Percentiles rank a stretch among this genome's conserved stretches.
Conservation (phyloP, 2,113 vertebrate genomes). For the Oncorhynchus kisutch region DNA sequence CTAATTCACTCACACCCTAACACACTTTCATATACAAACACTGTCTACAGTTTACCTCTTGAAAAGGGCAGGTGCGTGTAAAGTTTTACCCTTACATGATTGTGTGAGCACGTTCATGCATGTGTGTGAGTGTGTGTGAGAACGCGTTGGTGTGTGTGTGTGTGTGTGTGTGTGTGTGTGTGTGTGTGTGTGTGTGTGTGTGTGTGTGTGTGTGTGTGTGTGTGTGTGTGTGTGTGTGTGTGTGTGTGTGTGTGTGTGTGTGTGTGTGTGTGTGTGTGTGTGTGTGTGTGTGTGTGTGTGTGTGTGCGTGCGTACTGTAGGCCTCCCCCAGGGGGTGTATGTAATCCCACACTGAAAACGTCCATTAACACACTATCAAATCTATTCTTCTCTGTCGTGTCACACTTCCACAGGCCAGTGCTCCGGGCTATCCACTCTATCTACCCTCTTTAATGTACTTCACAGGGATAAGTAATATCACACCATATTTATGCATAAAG, state of each 20-base stretch:
- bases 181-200: conserved; percentile 8
- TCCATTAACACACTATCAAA: conserved; percentile 67
- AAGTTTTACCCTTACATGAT: background rate
- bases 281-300: too few relatives aligned
- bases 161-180: conserved; percentile 3
- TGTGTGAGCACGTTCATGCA: background rate
- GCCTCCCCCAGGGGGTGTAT: conserved; percentile 43
- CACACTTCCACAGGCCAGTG: conserved; percentile 58
- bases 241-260: background rate
- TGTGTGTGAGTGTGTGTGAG: background rate
- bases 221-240: background rate
- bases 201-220: background rate
- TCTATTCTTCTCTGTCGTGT: conserved; percentile 60
- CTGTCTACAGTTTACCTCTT: background rate
- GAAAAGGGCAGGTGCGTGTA: background rate
- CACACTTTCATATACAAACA: background rate
- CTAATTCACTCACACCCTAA: background rate
- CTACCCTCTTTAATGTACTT: conserved; percentile 46
- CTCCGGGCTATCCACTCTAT: conserved; percentile 24
- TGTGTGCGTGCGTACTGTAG: conserved; percentile 24
- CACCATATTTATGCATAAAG: conserved; percentile 25
- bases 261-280: too few relatives aligned
- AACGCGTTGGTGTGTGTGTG: background rate
- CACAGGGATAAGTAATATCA: conserved; percentile 22
- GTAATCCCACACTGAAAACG: conserved; percentile 61